A percentile compares a stretch with the other conserved stretches of the same genome.
These are phyloP conservation scores for Luperina nickerlii DNA, from an alignment of 2,888 invertebrate genomes.

Conservation along the genomic window DNA sequence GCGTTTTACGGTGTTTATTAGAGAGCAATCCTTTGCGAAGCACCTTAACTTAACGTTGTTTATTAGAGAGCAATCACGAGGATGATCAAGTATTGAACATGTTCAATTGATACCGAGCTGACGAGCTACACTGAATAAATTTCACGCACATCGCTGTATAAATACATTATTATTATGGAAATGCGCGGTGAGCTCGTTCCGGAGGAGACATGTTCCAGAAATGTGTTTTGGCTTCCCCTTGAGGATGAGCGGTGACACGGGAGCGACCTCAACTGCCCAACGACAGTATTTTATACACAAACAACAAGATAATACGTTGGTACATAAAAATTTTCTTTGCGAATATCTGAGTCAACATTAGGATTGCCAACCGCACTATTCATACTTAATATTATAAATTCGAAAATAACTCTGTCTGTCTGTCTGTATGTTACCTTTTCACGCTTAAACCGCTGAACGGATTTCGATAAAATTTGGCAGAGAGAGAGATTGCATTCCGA, in stretches of 20 bases:
- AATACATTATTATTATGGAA: constrained; percentile 72
- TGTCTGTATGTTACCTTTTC: too few species aligned
- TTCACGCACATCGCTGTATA: constrained; percentile 71
- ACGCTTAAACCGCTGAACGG: too few species aligned
- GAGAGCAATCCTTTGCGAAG: too few species aligned
- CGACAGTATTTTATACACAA: constrained; percentile 50
- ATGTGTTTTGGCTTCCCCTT: constrained; percentile 72
- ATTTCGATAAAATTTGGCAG: too few species aligned
- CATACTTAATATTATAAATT: too few species aligned
- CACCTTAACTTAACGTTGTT: not conserved
- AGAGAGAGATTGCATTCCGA: too few species aligned
- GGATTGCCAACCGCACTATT: not conserved
- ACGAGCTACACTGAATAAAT: constrained; percentile 75
- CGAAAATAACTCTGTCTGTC: too few species aligned
- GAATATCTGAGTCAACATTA: constrained; percentile 8
- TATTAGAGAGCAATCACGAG: constrained; percentile 33
- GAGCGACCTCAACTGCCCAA: constrained; percentile 61
- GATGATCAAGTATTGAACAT: constrained; percentile 32
- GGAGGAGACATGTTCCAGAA: constrained; percentile 61
- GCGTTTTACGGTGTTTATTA: too few species aligned
- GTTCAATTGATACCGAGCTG: not conserved
- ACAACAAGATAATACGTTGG: constrained; percentile 23
- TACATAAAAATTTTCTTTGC: constrained; percentile 19
- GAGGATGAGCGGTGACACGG: constrained; percentile 66
- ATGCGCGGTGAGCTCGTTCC: constrained; percentile 69